A percentile compares a stretch with the other conserved stretches of the same genome.
These are phyloP conservation scores for Fopius arisanus DNA, from an alignment of 1,140 invertebrate genomes.

Conservation along the genomic window DNA sequence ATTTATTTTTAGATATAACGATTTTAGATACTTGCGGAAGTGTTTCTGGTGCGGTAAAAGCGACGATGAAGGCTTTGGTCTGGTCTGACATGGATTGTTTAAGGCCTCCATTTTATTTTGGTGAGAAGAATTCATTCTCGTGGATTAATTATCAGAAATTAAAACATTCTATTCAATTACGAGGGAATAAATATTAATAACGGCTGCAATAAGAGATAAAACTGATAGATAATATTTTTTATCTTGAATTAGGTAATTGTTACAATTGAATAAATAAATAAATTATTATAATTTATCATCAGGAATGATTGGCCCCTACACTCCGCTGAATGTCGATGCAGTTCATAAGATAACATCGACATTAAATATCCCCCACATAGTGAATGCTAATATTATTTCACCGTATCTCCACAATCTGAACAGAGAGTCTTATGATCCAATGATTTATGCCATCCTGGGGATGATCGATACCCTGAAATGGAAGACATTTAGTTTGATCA, in stretches of 20 bases:
- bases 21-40: constrained; percentile 59
- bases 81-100: constrained; percentile 54
- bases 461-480: constrained; percentile 51
- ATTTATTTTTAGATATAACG: constrained; percentile 45
- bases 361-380: constrained; percentile 58
- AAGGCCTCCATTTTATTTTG: constrained; percentile 56
- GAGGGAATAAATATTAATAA: no score
- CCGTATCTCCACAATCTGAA: constrained; percentile 53
- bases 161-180: no score
- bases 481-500: constrained; percentile 56
- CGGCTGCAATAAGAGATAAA: no score
- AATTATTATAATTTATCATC: neutral
- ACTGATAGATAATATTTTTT: no score
- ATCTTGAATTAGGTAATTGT: no score
- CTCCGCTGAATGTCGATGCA: constrained; percentile 51
- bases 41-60: constrained; percentile 54
- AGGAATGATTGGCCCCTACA: constrained; percentile 62
- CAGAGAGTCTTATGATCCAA: constrained; percentile 54
- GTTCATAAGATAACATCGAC: constrained; percentile 60
- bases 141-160: constrained; percentile 47
- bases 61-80: constrained; percentile 57
- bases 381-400: constrained; percentile 51
- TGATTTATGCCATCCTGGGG: constrained; percentile 50
- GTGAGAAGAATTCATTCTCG: constrained; percentile 35
- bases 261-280: no score